phyloP scores from a whole-genome alignment of 2,888 invertebrate species.

The Ichneumoninae sp. region DNA sequence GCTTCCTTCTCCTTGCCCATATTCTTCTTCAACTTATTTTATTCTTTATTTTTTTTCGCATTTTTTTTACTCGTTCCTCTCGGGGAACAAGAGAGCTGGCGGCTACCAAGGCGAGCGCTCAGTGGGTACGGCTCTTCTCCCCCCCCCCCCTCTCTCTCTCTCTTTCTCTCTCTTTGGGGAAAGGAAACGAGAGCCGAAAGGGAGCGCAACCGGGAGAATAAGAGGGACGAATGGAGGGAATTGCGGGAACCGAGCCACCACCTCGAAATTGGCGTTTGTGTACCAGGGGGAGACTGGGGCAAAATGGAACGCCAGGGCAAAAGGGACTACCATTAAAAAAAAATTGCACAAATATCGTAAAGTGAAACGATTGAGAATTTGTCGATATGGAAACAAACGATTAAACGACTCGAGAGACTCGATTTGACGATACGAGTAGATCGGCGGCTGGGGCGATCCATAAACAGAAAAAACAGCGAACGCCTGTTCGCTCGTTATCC shows the following conservation, averaged over 20 bases:
- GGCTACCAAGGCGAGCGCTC: not conserved
- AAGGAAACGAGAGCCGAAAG: constrained; percentile 2
- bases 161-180: constrained; percentile 2
- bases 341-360: not conserved
- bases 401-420: not conserved
- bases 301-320: not conserved
- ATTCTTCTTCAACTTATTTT: not conserved
- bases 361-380: not conserved
- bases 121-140: not conserved
- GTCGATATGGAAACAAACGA: not conserved
- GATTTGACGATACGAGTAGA: not conserved
- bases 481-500: not conserved
- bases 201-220: not conserved
- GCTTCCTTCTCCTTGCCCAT: not conserved
- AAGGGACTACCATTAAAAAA: not conserved
- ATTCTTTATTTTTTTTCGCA: not conserved
- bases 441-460: not conserved
- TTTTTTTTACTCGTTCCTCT: not conserved
- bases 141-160: not conserved
- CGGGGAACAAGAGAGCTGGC: not conserved
- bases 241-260: not conserved
- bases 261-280: not conserved
- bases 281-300: not conserved
- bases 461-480: not conserved
- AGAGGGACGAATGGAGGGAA: constrained; percentile 5